These are phyloP conservation scores for Botia almorhae DNA, from an alignment of 2,797 vertebrate genomes.

Conservation along the genomic window DNA sequence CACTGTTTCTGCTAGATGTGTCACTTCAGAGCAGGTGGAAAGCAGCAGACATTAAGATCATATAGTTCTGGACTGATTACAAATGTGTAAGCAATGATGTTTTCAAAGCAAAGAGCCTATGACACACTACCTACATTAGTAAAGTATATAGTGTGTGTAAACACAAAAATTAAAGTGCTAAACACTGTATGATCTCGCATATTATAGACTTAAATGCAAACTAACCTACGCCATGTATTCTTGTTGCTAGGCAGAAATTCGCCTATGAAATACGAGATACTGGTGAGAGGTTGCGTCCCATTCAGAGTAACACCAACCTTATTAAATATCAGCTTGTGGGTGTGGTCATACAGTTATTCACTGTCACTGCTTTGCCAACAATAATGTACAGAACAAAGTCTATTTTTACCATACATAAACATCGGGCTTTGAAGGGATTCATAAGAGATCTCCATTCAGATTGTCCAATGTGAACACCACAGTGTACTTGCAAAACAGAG, in stretches of 20 bases:
- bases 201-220: slow-evolving; percentile 15
- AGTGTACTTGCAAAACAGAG: slow-evolving; percentile 39
- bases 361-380: slow-evolving; percentile 57
- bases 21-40: slow-evolving; percentile 51
- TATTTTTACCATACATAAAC: slow-evolving; percentile 25
- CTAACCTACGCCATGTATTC: slow-evolving; percentile 69
- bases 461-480: slow-evolving; percentile 19
- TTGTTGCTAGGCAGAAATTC: slow-evolving; percentile 81
- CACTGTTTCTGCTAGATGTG: slow-evolving; percentile 44
- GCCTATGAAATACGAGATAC: slow-evolving; percentile 63
- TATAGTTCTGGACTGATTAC: slow-evolving; percentile 21
- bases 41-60: slow-evolving; percentile 41
- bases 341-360: slow-evolving; percentile 68
- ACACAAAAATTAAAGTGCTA: slow-evolving; percentile 15
- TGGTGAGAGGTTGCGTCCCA: slow-evolving; percentile 67
- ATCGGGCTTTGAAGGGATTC: slow-evolving; percentile 2
- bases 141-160: neutral
- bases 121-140: slow-evolving; percentile 51
- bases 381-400: slow-evolving; percentile 27
- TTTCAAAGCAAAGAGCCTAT: slow-evolving; percentile 64
- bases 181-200: neutral
- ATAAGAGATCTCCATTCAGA: slow-evolving; percentile 10
- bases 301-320: slow-evolving; percentile 61
- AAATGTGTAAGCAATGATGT: slow-evolving; percentile 70
- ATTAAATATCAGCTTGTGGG: slow-evolving; percentile 63